Conservation (phyloP, 2,888 invertebrate genomes). For the Rhagonycha fulva region DNA sequence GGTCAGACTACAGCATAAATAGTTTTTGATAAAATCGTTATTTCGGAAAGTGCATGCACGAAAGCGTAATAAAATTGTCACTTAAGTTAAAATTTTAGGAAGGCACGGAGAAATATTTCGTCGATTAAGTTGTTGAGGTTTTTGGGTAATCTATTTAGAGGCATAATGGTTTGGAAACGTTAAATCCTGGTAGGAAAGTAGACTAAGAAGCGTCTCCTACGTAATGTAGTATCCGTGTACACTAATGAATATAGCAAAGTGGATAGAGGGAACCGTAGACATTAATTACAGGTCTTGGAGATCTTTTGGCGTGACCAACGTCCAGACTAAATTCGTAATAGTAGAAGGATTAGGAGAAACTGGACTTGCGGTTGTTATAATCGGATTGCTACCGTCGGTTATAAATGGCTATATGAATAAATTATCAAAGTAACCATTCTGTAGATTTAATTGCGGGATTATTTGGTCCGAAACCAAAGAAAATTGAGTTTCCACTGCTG, state of each 20-base stretch:
- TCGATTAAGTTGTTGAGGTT: constrained; percentile 1
- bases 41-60: neutral
- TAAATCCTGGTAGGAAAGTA: constrained; percentile 2
- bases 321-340: constrained; percentile 30
- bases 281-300: constrained; percentile 35
- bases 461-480: constrained; percentile 1
- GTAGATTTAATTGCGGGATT: constrained; percentile 1
- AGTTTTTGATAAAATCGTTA: neutral
- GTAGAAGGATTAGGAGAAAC: constrained; percentile 34
- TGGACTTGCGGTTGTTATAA: constrained; percentile 32
- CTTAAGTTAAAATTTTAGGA: neutral
- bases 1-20: no score
- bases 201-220: constrained; percentile 7
- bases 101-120: neutral
- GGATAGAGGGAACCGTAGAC: constrained; percentile 29
- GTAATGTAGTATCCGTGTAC: constrained; percentile 33
- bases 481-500: constrained; percentile 1
- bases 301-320: constrained; percentile 23
- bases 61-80: neutral
- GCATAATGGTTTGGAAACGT: neutral
- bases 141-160: constrained; percentile 9
- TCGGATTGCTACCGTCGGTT: constrained; percentile 17
- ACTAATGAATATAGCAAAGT: constrained; percentile 28
- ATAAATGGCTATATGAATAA: constrained; percentile 18
- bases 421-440: constrained; percentile 10